Base-by-base conservation (phyloP, 1,140 invertebrate genomes). In the Battus philenor region DNA sequence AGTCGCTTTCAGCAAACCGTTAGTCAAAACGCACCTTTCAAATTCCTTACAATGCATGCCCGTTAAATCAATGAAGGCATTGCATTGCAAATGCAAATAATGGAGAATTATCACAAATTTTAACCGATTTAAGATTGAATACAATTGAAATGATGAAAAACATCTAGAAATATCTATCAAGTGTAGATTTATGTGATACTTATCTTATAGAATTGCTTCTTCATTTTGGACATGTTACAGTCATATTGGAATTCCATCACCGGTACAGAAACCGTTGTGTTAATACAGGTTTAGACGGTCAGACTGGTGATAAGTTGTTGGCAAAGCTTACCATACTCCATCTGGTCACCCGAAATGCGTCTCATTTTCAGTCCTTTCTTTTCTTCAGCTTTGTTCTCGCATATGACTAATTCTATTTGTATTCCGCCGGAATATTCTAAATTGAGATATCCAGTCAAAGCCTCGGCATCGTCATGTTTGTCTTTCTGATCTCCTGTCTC, bases 251-350 rank as follows among this genome's bases (percentile, higher is more conserved):
- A 18, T 2, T 11, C 7, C 38, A 10, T 30, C 4, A 11, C 26
- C 7, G 8, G 4, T 24, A 5, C 29, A 8, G 20, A 17, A n/a
- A 38, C 11, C 12, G 24, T 13, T 22, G 32, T 33, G 46, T 26
- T 10, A 30, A 34, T 58, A 59, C 45, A 66, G 12, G n/a, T n/a
- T 57, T 77, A 93, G 76, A 92, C 92, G 52, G 92, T 93, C 81
- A 97, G 93, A 69, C 94, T 95, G 31, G 93, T 93, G 30, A 98
- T 94, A 38, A 98, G 86, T 73, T 97, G 94, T 68, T 96, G 93
- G 83, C 95, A 97, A 8, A 97, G 89, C 73, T 95, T 94, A 50
- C 93, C 94, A 72, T 97, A 97, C 69, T 96, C 93, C 48, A 93
- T 88, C 76, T 95, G 94, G 83, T 98, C 95, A 1, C 96, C 96